Base-by-base conservation (phyloP, 2,888 invertebrate species). In the Dryadula phaetusa region DNA sequence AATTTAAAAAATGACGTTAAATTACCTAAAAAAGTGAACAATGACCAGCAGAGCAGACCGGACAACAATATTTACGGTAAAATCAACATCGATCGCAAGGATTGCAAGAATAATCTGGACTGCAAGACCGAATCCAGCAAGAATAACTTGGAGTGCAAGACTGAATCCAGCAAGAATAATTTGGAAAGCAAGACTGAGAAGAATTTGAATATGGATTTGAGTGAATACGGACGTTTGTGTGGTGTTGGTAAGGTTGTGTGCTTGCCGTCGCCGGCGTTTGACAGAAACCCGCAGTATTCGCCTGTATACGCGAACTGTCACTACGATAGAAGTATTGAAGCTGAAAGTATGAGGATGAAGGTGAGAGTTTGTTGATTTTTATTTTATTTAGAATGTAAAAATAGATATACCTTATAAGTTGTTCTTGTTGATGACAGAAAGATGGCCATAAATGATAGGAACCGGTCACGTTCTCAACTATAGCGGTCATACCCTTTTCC, bases 261-360 rank as follows among this genome's bases (percentile, higher is more conserved):
- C 60, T 54, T 81, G 34, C 81, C 83, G 0, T 83, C 85, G 1
- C 82, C 90, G 0, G 84, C 88, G 0, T 90, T 81, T 61, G 90
- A 92, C 12, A 82, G 89, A 40, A 87, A 86, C 68, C 90, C 89
- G 0, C 89, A 90, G 20, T 92, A 92, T 66, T 83, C 88, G 0
- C 90, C 92, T 0, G 92, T 90, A 0, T 92, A 91, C 40, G 81
- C 83, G 0, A 87, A 85, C n/a, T 80, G 78, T 56, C 78, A 78
- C n/a, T 86, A 86, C 34, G 91, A 92, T 5, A 81, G 90, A 68
- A 87, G 93, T 72, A 82, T 89, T 47, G 93, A 93, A 34, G 87
- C 92, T 0, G 92, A 93, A 68, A 82, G 71, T 44, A 87, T 81
- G 73, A 84, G 92, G 62, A 79, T 85, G 3, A 86, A 85, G 91